Conservation (phyloP, 2,113 vertebrate genomes). For the Hepsetus odoe region DNA sequence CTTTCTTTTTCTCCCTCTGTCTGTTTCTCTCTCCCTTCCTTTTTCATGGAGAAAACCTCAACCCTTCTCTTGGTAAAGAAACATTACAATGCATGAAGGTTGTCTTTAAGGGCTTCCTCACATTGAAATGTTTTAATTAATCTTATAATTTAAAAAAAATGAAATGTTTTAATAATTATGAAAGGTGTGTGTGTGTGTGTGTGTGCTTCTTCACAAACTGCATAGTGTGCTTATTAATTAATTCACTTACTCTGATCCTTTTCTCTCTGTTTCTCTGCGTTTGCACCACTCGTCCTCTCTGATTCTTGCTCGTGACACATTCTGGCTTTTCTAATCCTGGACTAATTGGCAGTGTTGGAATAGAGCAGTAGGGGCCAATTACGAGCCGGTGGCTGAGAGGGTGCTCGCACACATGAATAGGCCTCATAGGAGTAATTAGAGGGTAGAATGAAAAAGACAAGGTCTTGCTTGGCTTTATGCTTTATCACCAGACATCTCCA, state of each 20-base stretch:
- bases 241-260: conserved; percentile 5
- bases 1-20: not conserved
- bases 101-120: too few relatives aligned
- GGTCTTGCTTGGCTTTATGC: not conserved
- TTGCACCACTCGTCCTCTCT: not conserved
- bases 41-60: too few relatives aligned
- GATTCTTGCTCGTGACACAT: conserved; percentile 7
- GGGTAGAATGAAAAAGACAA: conserved; percentile 42
- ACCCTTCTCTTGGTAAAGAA: too few relatives aligned
- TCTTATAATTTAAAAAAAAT: too few relatives aligned
- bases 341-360: conserved; percentile 28
- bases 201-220: not conserved
- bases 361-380: conserved; percentile 18
- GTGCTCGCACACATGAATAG: conserved; percentile 34
- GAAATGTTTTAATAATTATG: too few relatives aligned
- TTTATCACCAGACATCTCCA: not conserved
- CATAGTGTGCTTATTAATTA: conserved; percentile 20
- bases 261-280: not conserved
- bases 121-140: too few relatives aligned
- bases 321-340: conserved; percentile 17
- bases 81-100: too few relatives aligned
- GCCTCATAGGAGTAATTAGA: conserved; percentile 33
- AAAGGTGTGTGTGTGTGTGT: not conserved
- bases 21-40: not conserved
- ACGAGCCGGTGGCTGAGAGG: conserved; percentile 11